Evolutionary conservation across 2,113 vertebrate species (phyloP).

Genomic region (Poeciliopsis turrubarensis): DNA sequence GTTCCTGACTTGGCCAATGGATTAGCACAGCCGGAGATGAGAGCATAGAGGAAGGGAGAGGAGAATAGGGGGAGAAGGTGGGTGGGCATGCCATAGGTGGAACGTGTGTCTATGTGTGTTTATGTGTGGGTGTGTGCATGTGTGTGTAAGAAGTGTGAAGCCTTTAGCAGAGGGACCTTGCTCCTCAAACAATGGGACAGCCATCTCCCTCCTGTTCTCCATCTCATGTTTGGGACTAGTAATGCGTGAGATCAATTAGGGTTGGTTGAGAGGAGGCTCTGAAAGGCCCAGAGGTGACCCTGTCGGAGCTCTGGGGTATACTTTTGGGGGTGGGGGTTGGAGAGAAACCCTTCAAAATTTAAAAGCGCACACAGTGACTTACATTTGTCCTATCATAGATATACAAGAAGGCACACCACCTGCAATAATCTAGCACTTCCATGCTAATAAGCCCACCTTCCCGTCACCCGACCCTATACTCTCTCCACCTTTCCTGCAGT

Average conservation of each 20-base stretch:
- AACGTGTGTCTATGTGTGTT: constrained; percentile 34
- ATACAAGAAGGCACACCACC: constrained; percentile 22
- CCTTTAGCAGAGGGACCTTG: constrained; percentile 54
- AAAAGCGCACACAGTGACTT: constrained; percentile 47
- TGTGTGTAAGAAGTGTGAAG: constrained; percentile 38
- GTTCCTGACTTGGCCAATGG: constrained; percentile 78
- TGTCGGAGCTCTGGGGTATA: constrained; percentile 71
- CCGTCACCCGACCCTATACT: constrained; percentile 66
- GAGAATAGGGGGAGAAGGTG: constrained; percentile 57
- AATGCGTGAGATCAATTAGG: constrained; percentile 82
- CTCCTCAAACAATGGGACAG: constrained; percentile 71
- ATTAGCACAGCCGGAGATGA: constrained; percentile 76
- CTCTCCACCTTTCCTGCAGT: constrained; percentile 68
- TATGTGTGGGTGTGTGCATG: constrained; percentile 7
- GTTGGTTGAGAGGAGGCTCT: constrained; percentile 78
- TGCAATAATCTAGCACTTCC: constrained; percentile 27
- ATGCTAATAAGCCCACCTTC: constrained; percentile 52
- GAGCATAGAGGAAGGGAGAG: constrained; percentile 55
- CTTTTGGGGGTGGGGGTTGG: constrained; percentile 40
- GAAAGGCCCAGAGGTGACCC: constrained; percentile 78
- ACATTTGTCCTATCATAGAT: constrained; percentile 32
- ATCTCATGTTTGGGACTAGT: constrained; percentile 76
- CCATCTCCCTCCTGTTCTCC: constrained; percentile 69
- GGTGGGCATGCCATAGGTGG: constrained; percentile 70
- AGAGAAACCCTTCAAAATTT: constrained; percentile 44